Base-by-base conservation (phyloP, 1,140 invertebrate species). In the Cardiocondyla obscurior region DNA sequence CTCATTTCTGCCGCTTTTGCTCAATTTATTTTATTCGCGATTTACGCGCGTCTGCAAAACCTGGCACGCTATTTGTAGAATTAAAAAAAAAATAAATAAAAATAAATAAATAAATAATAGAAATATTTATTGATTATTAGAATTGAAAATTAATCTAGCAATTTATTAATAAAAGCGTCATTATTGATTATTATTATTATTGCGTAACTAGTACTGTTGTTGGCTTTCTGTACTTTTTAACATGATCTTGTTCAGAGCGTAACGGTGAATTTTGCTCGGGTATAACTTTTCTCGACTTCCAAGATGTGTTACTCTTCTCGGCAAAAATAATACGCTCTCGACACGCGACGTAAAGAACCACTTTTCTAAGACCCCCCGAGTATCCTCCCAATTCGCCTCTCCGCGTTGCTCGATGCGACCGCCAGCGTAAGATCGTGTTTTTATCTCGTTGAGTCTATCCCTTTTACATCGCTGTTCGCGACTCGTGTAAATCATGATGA, bases 401-500 rank as follows among this genome's bases (percentile, higher is more conserved):
- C 55, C 12, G 36, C 57, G 10, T 46, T 64, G 19, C 42, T 64
- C 30, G 42, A 14, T 36, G 16, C 42, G 25, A 51, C 58, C n/a
- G 22, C 25, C 55, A 53, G 28, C 62, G 12, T 33, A 67, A 46
- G 49, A 69, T 69, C 62, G 30, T 64, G 57, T 76, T 76, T 76
- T 76, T 76, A 76, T 67, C 62, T 19, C n/a, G 6, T 33, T 49
- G 44, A n/a, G n/a, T 69, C 53, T 73, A 10, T 8, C 49, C n/a
- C 30, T 81, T 30, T 25, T 1, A 12, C 73, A 64, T 49, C 57
- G 73, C 44, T 53, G 46, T 79, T 79, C 62, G 19, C 74, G 74
- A 79, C 62, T 76, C 46, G 4, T 64, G 69, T 79, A 79, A 79
- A 79, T 79, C 74, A 79, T 79, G 62, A 79, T 67, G 74, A 79